Base-by-base conservation (phyloP, 2,797 vertebrate species). In the Threskiornis aethiopicus region DNA sequence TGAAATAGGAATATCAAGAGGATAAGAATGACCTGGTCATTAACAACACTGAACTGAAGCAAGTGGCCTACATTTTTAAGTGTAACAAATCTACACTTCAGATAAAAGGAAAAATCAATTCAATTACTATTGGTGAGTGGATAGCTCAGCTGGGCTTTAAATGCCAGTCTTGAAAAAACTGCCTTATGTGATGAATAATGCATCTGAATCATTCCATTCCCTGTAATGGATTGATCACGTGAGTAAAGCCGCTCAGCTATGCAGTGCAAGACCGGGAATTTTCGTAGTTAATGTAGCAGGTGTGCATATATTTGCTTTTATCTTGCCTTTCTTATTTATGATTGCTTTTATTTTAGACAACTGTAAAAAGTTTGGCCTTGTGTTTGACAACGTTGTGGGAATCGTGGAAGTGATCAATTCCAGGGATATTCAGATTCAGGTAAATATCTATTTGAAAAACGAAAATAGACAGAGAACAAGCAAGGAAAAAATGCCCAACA, bases 351-450 rank as follows among this genome's bases (percentile, higher is more conserved):
- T 77, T 96, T 24, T 96, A 99, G 99, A 99, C 96, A 99, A 99
- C 97, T 99, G 99, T 97, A 99, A 99, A 98, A 99, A 99, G 96
- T 98, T 99, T 93, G 99, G 98, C 70, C 98, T 99, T 86, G 99
- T 99, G 90, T 99, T 99, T 97, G 99, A 99, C 96, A 99, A 99
- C 16, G 99, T 99, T 49, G 99, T 99, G 76, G 99, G 99, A 84
- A 99, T 99, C 37, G 99, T 99, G 91, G 99, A 99, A 97, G 98
- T 99, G 91, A 99, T 99, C 97, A 99, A 99, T 97, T 99, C 99
- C 94, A 99, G 98, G 95, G 98, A 99, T 77, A 98, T 99, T 96
- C 98, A 99, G 95, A 97, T 99, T 97, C 99, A 99, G 99, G 99
- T 99, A 96, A 98, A 90, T 22, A 67, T 16, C 58, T 55, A 11